Conservation (phyloP, 2,113 vertebrate genomes). For the Marcusenius ussheri region DNA sequence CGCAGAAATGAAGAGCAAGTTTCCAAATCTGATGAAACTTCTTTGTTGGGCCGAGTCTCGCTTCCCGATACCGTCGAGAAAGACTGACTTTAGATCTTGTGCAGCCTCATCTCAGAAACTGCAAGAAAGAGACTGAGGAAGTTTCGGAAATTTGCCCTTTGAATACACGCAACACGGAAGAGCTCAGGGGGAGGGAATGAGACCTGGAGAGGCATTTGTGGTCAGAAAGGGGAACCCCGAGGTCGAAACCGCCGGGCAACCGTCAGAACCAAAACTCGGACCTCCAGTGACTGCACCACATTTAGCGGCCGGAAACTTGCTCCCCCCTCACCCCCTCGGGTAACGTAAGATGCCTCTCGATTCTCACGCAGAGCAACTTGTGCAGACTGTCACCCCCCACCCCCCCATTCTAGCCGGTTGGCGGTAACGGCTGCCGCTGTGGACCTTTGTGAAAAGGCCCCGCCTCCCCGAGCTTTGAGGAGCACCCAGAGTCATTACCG, state of each 20-base stretch:
- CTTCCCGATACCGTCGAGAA: neutral
- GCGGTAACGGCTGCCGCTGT: neutral
- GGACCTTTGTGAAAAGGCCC: constrained; percentile 29
- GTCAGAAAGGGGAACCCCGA: neutral
- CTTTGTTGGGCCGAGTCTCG: neutral
- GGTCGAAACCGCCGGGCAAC: neutral
- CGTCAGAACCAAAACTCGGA: neutral
- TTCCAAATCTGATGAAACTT: neutral
- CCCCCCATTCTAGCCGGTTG: neutral
- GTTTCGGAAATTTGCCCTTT: neutral
- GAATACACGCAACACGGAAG: neutral
- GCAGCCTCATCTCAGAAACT: neutral
- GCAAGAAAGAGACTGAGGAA: neutral
- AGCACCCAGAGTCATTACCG: constrained; percentile 37
- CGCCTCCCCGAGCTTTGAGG: constrained; percentile 48
- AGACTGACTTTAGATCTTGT: neutral
- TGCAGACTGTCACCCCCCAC: neutral
- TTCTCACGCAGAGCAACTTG: neutral
- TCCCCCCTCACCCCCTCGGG: neutral
- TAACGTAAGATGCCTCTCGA: neutral
- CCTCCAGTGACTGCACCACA: neutral
- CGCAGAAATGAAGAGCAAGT: neutral
- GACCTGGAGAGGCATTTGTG: neutral
- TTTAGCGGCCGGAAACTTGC: neutral
- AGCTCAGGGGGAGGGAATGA: neutral